phyloP scores from a whole-genome alignment of 2,797 vertebrate genomes.

The Sarcophilus harrisii region DNA sequence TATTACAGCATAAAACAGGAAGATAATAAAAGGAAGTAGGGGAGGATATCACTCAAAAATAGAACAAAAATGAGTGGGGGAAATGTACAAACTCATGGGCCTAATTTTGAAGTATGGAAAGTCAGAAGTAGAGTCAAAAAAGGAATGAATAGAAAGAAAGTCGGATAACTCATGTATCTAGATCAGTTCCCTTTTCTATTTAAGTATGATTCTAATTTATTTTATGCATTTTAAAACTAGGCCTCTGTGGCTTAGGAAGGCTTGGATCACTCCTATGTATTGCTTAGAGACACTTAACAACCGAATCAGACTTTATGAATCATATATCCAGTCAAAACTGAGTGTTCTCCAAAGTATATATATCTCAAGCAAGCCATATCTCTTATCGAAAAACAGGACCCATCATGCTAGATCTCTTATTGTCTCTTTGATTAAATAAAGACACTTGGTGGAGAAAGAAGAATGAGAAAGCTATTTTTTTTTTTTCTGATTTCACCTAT shows the following conservation, averaged over 20 bases:
- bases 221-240: not conserved
- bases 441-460: not conserved
- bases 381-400: not conserved
- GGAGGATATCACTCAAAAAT: not conserved
- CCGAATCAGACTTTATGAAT: too few species aligned
- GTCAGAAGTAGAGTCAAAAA: not conserved
- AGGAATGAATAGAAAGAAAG: not conserved
- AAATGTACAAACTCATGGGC: not conserved
- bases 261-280: not conserved
- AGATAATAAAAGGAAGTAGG: not conserved
- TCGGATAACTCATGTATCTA: not conserved
- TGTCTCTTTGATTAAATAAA: not conserved
- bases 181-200: not conserved
- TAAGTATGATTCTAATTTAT: not conserved
- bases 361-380: not conserved
- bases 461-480: not conserved
- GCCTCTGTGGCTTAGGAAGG: not conserved
- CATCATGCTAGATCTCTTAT: fast-evolving
- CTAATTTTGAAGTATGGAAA: not conserved
- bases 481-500: not conserved
- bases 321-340: not conserved
- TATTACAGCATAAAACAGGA: not conserved
- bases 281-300: not conserved
- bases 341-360: not conserved
- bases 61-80: not conserved